Evolutionary conservation across 2,888 invertebrate genomes (phyloP), one percentile per base, ranked within the genome.

Genomic region (Muscina levida): DNA sequence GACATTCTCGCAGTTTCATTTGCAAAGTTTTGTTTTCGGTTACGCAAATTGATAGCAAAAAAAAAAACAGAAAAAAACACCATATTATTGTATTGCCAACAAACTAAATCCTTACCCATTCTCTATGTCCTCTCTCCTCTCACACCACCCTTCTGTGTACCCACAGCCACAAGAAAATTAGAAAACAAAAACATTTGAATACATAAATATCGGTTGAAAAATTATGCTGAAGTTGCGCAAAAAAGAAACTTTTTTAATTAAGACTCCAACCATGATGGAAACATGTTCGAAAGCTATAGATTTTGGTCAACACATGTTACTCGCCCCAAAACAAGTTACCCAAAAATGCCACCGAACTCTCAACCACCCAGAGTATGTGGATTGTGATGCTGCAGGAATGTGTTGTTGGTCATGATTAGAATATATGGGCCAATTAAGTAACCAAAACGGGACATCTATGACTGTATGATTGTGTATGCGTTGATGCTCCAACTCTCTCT

Each of bases 231-330:
- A 31, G 42, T 51, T 57, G 71, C 74, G 74, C 15, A 79, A 70
- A 65, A 66, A 66, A 26, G 11, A 70, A 79, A 74, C 66, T 74
- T 74, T 74, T 70, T 74, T 71, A 79, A 74, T 79, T 66, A 79
- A 78, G 70, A 31, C 74, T n/a, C n/a, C 74, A 65, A 74, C 71
- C 78, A 79, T 79, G 65, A 79, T 51, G 57, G 48, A 59, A 74
- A 74, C 74, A 74, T 31, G 31, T 70, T 73, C 11, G 37, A 24
- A 66, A 59, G 0, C 62, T 39, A 42, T 22, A 39, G 13, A 53
- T 39, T 39, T 62, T 19, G 62, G 19, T 15, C 59, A 24, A 53
- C 53, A 53, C 53, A 53, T 53, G 53, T 53, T 53, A 8, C 11
- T 31, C 15, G 37, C 1, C 31, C 15, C 19, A 59, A 59, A 8